Evolutionary conservation across 2,888 invertebrate species (phyloP).

Genomic region (Patella pellucida): DNA sequence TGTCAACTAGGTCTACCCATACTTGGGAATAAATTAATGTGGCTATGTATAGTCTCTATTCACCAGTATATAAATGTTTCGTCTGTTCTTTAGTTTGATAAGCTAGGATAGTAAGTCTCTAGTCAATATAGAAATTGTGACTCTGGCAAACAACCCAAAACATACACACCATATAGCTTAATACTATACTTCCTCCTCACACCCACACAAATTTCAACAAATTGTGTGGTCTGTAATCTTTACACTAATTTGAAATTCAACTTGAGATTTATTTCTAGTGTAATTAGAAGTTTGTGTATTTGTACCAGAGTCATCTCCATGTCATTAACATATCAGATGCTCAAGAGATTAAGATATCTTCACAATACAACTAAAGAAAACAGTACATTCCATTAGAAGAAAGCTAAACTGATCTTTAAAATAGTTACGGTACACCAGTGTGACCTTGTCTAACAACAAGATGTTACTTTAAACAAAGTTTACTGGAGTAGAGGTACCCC

Average conservation of each 20-base stretch:
- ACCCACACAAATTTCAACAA: constrained; percentile 7
- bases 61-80: background rate
- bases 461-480: no score
- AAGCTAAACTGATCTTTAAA: background rate
- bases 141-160: no score
- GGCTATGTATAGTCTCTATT: constrained; percentile 2
- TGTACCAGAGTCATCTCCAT: background rate
- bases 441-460: no score
- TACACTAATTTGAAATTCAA: constrained; percentile 5
- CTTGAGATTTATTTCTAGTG: background rate
- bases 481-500: no score
- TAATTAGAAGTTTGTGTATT: constrained; percentile 9
- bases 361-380: no score
- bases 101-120: background rate
- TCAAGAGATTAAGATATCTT: background rate
- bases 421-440: no score
- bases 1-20: constrained; percentile 11
- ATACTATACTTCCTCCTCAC: background rate
- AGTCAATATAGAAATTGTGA: background rate
- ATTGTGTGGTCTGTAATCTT: constrained; percentile 10
- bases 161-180: no score
- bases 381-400: background rate
- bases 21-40: constrained; percentile 18
- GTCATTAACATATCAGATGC: background rate
- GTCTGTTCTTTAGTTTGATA: background rate